A percentile compares a stretch with the other conserved stretches of the same genome.
Conservation (phyloP, 2,888 invertebrate genomes). For the Heliconius ethilla region DNA sequence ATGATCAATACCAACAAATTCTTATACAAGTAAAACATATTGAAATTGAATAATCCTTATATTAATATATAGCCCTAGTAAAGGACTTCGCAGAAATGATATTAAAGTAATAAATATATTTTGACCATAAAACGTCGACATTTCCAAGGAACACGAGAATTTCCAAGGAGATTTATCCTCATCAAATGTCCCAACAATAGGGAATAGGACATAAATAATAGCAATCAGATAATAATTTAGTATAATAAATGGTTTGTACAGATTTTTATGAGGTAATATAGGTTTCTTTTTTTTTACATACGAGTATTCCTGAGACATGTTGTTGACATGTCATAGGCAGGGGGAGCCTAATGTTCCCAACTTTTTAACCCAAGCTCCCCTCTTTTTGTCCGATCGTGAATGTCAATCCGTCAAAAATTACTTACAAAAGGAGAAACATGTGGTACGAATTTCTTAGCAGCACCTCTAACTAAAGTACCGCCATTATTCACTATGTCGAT, state of each 20-base stretch:
- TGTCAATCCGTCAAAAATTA: constrained; percentile 36
- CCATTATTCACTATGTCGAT: constrained; percentile 49
- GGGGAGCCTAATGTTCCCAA: too few species aligned
- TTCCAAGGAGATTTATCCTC: constrained; percentile 10
- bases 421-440: constrained; percentile 75
- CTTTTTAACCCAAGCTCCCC: background rate
- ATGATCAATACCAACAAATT: too few species aligned
- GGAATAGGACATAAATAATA: background rate
- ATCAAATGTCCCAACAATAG: background rate
- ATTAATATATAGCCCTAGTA: too few species aligned
- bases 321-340: too few species aligned
- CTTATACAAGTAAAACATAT: too few species aligned
- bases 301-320: too few species aligned
- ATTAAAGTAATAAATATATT: constrained; percentile 12
- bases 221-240: background rate
- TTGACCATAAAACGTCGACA: constrained; percentile 3
- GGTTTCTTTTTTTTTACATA: too few species aligned
- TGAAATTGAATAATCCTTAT: too few species aligned
- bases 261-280: too few species aligned
- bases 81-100: background rate
- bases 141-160: background rate
- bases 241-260: background rate
- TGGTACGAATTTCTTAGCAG: constrained; percentile 63
- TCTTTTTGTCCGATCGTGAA: too few species aligned
- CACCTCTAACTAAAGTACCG: constrained; percentile 51